phyloP scores from a whole-genome alignment of 2,888 invertebrate genomes.

The Morpho achilles region DNA sequence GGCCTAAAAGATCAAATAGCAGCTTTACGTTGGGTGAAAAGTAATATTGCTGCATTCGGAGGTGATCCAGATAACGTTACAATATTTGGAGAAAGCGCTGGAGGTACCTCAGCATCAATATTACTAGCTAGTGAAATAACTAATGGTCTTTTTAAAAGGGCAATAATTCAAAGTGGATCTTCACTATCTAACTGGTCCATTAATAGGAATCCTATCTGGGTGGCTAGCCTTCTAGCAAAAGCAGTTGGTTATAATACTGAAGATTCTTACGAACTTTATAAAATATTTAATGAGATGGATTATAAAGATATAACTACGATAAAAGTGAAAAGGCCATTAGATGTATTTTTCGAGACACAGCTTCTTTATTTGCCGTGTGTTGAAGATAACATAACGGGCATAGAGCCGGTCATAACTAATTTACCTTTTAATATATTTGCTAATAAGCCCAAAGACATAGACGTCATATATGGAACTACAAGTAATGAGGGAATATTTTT shows the following conservation, averaged over 20 bases:
- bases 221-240: slow-evolving; percentile 56
- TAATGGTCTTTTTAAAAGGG: slow-evolving; percentile 55
- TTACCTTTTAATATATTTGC: slow-evolving; percentile 55
- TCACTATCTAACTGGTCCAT: slow-evolving; percentile 59
- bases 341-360: slow-evolving; percentile 58
- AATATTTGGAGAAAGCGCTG: slow-evolving; percentile 69
- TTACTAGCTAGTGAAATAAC: slow-evolving; percentile 51
- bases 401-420: slow-evolving; percentile 54
- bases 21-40: slow-evolving; percentile 65
- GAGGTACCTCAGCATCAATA: slow-evolving; percentile 52
- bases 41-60: slow-evolving; percentile 64
- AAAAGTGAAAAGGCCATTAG: slow-evolving; percentile 47
- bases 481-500: slow-evolving; percentile 58
- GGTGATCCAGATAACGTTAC: slow-evolving; percentile 67
- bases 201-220: slow-evolving; percentile 54
- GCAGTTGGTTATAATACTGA: slow-evolving; percentile 48
- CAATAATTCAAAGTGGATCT: slow-evolving; percentile 63
- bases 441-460: slow-evolving; percentile 40
- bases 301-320: slow-evolving; percentile 43
- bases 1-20: slow-evolving; percentile 67
- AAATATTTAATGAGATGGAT: slow-evolving; percentile 48
- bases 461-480: slow-evolving; percentile 44
- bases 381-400: slow-evolving; percentile 50
- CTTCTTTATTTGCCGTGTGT: slow-evolving; percentile 60
- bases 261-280: slow-evolving; percentile 55